Base-by-base conservation (phyloP, 2,888 invertebrate species). In the Caenorhabditis sinica region DNA sequence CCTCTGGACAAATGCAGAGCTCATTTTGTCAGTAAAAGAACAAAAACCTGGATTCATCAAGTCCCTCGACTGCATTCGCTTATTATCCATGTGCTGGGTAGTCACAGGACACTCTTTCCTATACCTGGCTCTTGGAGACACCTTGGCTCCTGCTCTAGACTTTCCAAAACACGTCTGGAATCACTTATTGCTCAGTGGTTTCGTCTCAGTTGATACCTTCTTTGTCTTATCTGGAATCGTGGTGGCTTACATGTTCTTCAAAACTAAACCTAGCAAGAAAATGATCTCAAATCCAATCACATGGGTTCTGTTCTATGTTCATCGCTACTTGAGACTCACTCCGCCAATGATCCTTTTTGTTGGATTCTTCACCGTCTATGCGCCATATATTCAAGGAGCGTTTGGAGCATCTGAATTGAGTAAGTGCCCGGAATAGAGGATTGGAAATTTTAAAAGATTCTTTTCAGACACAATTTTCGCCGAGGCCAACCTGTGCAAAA, bases 271-370 rank as follows among this genome's bases (percentile, higher is more conserved):
- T 8, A 63, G 4, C 23, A 72, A 28, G 13, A 43, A 53, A 51
- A 49, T 75, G n/a, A 73, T 86, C 1, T 83, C 51, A 13, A 82
- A 73, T 25, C 80, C 86, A 1, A 17, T 73, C 6, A 86, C 84
- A 0, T 90, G 90, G 90, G 69, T 89, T 11, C 36, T 90, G n/a
- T 89, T 87, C 82, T 90, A 90, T 51, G 86, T 90, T 56, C 90
- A 90, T 75, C 79, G 90, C 49, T 85, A 87, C 45, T 61, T 85
- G 30, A 76, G 86, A 36, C 56, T 87, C 25, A 85, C 85, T 5
- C 87, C 87, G 17, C 81, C 87, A 1, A 68, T 81, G 17, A 85
- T 85, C 69, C 33, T 87, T 0, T 86, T 84, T 63, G 82, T 86
- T 58, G 84, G 80, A 53, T 82, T 86, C 53, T 76, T 85, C 60